Evolutionary conservation across 2,113 vertebrate species (phyloP).

Genomic region (Pelecanus crispus): DNA sequence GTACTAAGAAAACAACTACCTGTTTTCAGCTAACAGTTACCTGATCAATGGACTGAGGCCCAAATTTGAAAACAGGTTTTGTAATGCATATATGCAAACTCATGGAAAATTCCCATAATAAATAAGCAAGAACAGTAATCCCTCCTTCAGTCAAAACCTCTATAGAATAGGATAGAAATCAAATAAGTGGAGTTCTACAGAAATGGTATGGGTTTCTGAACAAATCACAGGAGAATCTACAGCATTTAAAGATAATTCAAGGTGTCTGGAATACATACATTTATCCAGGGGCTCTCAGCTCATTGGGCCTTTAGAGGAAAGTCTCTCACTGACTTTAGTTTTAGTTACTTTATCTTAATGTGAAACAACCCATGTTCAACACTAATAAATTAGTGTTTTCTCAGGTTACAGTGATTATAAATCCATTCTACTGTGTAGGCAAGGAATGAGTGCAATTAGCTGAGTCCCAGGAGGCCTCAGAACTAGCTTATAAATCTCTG

Average conservation of each 20-base stretch:
- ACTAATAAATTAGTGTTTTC: conserved; percentile 18
- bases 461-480: neutral
- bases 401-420: neutral
- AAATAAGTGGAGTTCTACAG: neutral
- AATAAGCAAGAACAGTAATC: neutral
- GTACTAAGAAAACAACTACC: neutral
- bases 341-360: conserved; percentile 24
- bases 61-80: neutral
- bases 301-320: neutral
- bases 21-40: neutral
- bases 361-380: neutral
- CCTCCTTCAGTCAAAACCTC: neutral
- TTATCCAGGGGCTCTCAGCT: neutral
- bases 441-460: conserved; percentile 10
- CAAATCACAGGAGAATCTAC: neutral
- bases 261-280: neutral
- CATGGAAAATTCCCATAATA: neutral
- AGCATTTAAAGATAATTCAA: neutral
- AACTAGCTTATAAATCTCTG: neutral
- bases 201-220: neutral
- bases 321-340: neutral
- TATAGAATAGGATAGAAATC: neutral
- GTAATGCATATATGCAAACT: neutral
- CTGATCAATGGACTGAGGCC: neutral
- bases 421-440: conserved; percentile 12